phyloP scores from a whole-genome alignment of 2,888 invertebrate genomes.

The Cephus nigrinus region DNA sequence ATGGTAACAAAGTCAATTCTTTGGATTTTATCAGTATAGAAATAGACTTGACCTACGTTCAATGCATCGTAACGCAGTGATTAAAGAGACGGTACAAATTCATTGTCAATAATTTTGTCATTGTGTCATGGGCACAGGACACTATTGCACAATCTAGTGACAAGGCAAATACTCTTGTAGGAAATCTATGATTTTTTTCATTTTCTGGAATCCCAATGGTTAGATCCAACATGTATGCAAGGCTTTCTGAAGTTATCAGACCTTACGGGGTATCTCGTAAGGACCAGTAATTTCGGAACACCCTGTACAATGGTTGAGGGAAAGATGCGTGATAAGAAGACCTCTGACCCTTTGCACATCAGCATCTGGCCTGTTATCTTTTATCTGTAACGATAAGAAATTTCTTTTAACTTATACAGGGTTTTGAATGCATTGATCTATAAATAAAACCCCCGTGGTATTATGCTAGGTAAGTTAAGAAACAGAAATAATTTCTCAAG shows the following conservation, averaged over 20 bases:
- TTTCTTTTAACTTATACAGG: slow-evolving; percentile 13
- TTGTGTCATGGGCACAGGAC: background rate
- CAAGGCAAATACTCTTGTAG: background rate
- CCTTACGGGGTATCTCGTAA: too few species aligned
- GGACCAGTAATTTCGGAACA: too few species aligned
- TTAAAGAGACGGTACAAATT: background rate
- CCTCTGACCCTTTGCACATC: slow-evolving; percentile 38
- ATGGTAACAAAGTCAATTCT: background rate
- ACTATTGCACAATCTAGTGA: background rate
- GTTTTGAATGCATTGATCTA: background rate
- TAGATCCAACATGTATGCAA: too few species aligned
- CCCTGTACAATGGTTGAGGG: background rate
- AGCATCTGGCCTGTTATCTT: slow-evolving; percentile 26
- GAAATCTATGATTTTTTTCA: background rate
- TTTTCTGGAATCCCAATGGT: too few species aligned
- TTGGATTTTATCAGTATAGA: background rate
- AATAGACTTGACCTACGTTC: background rate
- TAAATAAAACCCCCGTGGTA: background rate
- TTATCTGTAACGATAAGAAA: slow-evolving; percentile 33
- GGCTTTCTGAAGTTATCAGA: too few species aligned
- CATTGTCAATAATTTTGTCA: background rate
- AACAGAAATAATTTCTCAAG: background rate
- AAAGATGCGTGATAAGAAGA: slow-evolving; percentile 32
- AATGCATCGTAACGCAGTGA: background rate
- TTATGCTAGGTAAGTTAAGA: background rate